phyloP scores from a whole-genome alignment of 1,140 invertebrate species.

The Zaprionus lachaisei region DNA sequence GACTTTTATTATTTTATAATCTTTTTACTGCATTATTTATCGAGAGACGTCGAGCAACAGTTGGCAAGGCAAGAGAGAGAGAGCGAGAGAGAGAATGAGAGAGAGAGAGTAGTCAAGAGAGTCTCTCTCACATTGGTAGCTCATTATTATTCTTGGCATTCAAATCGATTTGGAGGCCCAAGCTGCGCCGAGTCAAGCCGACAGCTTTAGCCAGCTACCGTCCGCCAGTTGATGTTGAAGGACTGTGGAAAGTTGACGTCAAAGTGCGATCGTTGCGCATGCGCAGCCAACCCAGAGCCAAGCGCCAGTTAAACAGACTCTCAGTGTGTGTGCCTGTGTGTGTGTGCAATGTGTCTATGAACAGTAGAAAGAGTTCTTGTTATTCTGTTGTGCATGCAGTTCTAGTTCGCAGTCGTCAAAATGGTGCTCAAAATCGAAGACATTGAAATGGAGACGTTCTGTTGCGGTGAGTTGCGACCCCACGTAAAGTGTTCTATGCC shows the following conservation, averaged over 20 bases:
- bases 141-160: constrained; percentile 78
- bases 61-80: constrained; percentile 5
- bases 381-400: not conserved
- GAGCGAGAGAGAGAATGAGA: constrained; percentile 11
- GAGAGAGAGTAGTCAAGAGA: not conserved
- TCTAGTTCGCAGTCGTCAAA: constrained; percentile 14
- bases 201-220: constrained; percentile 53
- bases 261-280: constrained; percentile 51
- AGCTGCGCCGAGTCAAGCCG: constrained; percentile 44
- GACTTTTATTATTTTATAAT: constrained; percentile 79
- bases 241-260: constrained; percentile 75
- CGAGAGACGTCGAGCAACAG: constrained; percentile 11
- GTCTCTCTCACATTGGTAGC: constrained; percentile 28
- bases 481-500: constrained; percentile 13
- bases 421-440: constrained; percentile 75
- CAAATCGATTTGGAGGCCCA: constrained; percentile 52
- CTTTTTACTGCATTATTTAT: constrained; percentile 61
- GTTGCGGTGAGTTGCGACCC: constrained; percentile 73
- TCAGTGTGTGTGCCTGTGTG: not conserved
- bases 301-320: constrained; percentile 16
- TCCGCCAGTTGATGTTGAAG: constrained; percentile 74
- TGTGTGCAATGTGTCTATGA: constrained; percentile 1
- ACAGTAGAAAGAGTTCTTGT: not conserved
- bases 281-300: constrained; percentile 37
- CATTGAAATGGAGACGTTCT: constrained; percentile 82